Evolutionary conservation across 2,888 invertebrate species (phyloP).

Genomic region (Lasius platythorax): DNA sequence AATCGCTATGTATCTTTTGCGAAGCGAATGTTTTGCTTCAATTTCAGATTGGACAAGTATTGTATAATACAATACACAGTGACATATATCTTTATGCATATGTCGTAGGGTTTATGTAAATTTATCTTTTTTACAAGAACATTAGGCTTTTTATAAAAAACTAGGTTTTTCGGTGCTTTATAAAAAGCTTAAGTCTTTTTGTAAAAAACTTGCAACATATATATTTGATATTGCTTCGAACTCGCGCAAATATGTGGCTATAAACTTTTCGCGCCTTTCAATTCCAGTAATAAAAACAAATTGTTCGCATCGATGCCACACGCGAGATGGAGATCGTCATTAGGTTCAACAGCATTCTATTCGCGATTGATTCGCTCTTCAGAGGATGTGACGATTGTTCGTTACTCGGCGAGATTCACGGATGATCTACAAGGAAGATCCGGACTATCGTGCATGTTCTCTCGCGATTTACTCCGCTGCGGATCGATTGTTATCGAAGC

Average conservation of each 20-base stretch:
- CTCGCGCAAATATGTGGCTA: conserved; percentile 3
- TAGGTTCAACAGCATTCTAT: conserved; percentile 31
- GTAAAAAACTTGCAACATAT: background rate
- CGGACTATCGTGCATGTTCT: background rate
- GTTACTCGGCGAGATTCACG: conserved; percentile 8
- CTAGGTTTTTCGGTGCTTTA: background rate
- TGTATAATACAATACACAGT: background rate
- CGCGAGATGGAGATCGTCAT: conserved; percentile 37
- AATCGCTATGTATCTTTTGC: background rate
- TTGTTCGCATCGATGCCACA: conserved; percentile 43
- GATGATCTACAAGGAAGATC: conserved; percentile 19
- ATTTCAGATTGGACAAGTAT: background rate
- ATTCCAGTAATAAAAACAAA: conserved; percentile 64
- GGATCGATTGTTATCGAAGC: conserved; percentile 28
- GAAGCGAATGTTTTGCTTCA: background rate
- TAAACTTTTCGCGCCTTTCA: conserved; percentile 55
- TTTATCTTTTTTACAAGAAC: background rate
- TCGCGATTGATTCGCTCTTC: conserved; percentile 28
- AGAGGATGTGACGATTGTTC: conserved; percentile 22
- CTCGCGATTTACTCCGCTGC: background rate
- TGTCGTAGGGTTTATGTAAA: background rate
- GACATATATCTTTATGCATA: background rate
- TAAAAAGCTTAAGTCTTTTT: background rate
- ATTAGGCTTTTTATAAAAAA: background rate
- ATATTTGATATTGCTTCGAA: background rate